Conservation (phyloP, 1,140 invertebrate species). For the Mylabris phalerata region DNA sequence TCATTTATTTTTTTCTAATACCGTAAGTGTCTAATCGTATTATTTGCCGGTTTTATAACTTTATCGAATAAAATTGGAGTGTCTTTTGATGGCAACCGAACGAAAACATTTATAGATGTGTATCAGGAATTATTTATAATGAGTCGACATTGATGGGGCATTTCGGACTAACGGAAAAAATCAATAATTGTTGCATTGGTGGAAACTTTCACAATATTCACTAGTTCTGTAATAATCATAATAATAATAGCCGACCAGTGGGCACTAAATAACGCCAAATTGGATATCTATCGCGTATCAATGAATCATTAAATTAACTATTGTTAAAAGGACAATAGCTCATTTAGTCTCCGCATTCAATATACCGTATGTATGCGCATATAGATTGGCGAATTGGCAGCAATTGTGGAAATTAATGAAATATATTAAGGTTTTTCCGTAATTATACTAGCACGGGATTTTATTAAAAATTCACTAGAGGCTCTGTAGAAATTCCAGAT, state of each 20-base stretch:
- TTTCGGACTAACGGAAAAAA: background rate
- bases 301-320: too few relatives aligned
- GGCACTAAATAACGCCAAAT: too few relatives aligned
- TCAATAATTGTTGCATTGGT: constrained; percentile 1
- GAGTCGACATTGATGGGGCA: constrained; percentile 1
- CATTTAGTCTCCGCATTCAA: too few relatives aligned
- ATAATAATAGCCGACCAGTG: background rate
- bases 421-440: too few relatives aligned
- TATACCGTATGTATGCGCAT: too few relatives aligned
- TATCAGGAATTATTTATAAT: constrained; percentile 7
- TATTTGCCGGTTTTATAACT: constrained; percentile 15
- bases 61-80: constrained; percentile 13
- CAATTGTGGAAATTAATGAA: too few relatives aligned
- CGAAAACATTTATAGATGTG: constrained; percentile 14
- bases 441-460: too few relatives aligned
- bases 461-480: too few relatives aligned
- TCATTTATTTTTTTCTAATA: constrained; percentile 9
- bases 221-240: constrained; percentile 3
- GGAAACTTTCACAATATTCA: background rate
- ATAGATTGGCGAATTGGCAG: too few relatives aligned
- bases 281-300: too few relatives aligned
- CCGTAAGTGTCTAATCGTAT: constrained; percentile 16
- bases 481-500: too few relatives aligned
- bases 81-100: constrained; percentile 6
- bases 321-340: too few relatives aligned